Evolutionary conservation across 2,888 invertebrate species (phyloP), one percentile per base, ranked within the genome.

Genomic region (Epirrhoe tristata): DNA sequence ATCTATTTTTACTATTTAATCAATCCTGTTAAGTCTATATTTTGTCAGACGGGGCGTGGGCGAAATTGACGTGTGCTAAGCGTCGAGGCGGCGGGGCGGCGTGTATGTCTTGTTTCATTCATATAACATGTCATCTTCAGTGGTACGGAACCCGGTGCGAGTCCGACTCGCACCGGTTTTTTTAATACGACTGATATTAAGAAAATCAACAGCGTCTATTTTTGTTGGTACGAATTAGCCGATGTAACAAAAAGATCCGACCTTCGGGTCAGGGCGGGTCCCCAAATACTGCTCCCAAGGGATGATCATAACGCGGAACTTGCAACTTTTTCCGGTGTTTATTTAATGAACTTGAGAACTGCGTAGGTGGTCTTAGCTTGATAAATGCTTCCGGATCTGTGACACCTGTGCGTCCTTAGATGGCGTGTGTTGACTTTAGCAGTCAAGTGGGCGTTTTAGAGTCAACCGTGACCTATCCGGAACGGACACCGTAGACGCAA

Each of bases 341-440:
- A 50, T 53, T 63, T 48, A 54, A 57, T 55, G 55, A 43, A 56
- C 51, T 60, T 24, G 31, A 64, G 50, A 58, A 39, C 57, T 56
- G 60, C 53, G 61, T 80, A 71, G 77, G 81, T 80, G 81, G 81
- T 77, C 79, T 72, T 66, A 70, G 71, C 68, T 70, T 85, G 83
- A 85, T 80, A 78, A 81, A 85, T 84, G 80, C 77, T 71, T 82
- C 81, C 81, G 79, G 78, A 75, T 76, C 77, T 76, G 66, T 70
- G 77, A 80, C 82, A 81, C 80, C 77, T 78, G 78, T 73, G 74
- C 64, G 63, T 69, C 73, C 77, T 53, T 72, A 70, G 76, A 75
- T 76, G 76, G 77, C 74, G 67, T 53, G 58, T 67, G 50, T 63
- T 56, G 59, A 59, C 67, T 63, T 57, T 59, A 56, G 36, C 59